Evolutionary conservation across 1,140 invertebrate species (phyloP), one percentile per base, ranked within the genome.

Genomic region (Dendrolimus punctatus): DNA sequence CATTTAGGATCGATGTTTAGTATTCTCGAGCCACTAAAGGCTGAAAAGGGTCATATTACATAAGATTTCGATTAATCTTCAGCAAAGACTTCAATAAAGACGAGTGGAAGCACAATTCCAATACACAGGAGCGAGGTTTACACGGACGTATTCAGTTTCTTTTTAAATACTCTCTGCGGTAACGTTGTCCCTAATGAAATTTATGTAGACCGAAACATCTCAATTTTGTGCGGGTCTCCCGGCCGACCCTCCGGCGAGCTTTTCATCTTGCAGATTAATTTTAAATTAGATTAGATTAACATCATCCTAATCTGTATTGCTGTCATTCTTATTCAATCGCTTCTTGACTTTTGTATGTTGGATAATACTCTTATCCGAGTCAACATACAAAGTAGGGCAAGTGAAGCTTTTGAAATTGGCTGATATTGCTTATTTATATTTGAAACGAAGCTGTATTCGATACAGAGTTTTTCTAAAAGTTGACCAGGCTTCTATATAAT

Each of bases 201-300:
- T 77, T 67, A 67, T 57, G 63, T 59, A 59, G 53, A 57, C 61
- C 62, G 58, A 73, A 70, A 70, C 66, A 68, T 68, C 68, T 70
- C 64, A 66, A 73, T 73, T 68, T 63, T 52, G 60, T 51, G 40
- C 45, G 44, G 41, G 51, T 47, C 52, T 53, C 58, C 57, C 36
- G 53, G 44, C 55, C 39, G 49, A 55, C 62, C 72, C 68, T 60
- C 62, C 7, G 55, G 46, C 59, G 40, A 50, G 62, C 68, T 74
- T 72, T 77, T 73, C 63, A 73, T 76, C 68, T 69, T 55, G 37
- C 48, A 72, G 71, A 78, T 78, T 78, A 76, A 74, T 78, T 78
- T 78, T 66, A 71, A 75, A 77, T 77, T 71, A 68, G 64, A 72
- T 75, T 71, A 73, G 62, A 75, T 71, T 71, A 71, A 61, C 60